phyloP scores from a whole-genome alignment of 2,888 invertebrate species.

The Parapristionchus giblindavisi region DNA sequence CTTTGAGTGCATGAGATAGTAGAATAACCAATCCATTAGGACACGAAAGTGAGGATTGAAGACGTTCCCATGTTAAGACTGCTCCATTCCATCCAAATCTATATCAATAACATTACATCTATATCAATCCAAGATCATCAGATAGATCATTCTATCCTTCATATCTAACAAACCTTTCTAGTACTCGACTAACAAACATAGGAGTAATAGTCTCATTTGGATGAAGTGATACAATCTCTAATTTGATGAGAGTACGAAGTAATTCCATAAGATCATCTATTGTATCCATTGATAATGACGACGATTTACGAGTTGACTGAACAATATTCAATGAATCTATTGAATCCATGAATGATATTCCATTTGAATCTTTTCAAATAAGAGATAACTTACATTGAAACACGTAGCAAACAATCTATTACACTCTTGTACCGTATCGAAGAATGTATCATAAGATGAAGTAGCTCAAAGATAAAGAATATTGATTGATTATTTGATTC shows the following conservation, averaged over 20 bases:
- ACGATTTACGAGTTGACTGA: background rate
- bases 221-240: conserved; percentile 11
- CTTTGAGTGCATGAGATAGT: background rate
- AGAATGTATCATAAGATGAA: background rate
- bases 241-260: conserved; percentile 18
- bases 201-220: conserved; percentile 2
- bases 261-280: conserved; percentile 7
- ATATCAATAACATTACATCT: background rate
- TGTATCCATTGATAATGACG: background rate
- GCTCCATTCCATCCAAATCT: conserved; percentile 16
- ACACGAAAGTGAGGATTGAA: conserved; percentile 18
- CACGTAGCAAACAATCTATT: background rate
- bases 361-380: background rate
- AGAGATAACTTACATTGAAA: conserved; percentile 1
- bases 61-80: background rate
- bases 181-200: background rate
- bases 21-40: conserved; percentile 19
- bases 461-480: conserved; percentile 1
- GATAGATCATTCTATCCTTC: background rate
- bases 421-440: background rate
- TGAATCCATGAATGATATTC: background rate
- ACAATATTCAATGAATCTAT: too few species aligned
- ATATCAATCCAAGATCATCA: background rate
- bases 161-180: background rate
- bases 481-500: background rate